These are phyloP conservation scores for Drosophila meridiana DNA, from an alignment of 2,888 invertebrate genomes.

Conservation along the genomic window DNA sequence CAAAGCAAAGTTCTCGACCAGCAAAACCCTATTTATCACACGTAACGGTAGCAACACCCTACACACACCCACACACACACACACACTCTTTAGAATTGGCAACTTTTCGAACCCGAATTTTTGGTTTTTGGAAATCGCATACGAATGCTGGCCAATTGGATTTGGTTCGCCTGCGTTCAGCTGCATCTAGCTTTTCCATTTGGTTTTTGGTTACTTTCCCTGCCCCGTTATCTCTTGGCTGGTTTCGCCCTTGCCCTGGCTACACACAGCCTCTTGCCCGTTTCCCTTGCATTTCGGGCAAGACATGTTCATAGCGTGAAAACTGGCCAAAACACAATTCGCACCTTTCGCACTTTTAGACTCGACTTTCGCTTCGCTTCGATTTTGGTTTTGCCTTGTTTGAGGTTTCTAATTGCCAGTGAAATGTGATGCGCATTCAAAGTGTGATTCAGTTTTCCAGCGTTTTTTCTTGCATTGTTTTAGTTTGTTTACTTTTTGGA, in stretches of 20 bases:
- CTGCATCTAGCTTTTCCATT: slow-evolving; percentile 11
- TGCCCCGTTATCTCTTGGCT: background rate
- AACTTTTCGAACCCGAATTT: slow-evolving; percentile 48
- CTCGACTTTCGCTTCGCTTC: slow-evolving; percentile 31
- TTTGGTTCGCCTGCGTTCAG: slow-evolving; percentile 61
- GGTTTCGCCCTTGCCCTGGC: no score
- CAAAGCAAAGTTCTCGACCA: slow-evolving; percentile 50
- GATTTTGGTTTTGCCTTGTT: slow-evolving; percentile 6
- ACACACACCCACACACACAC: background rate
- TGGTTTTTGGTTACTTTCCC: slow-evolving; percentile 23
- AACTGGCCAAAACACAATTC: slow-evolving; percentile 53
- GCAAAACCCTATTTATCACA: slow-evolving; percentile 77
- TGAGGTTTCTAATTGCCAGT: slow-evolving; percentile 12
- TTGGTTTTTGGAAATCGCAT: slow-evolving; percentile 71
- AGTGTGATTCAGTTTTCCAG: background rate
- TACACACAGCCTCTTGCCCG: background rate
- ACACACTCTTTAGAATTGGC: slow-evolving; percentile 12
- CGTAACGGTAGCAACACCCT: slow-evolving; percentile 27
- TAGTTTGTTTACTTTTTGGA: background rate
- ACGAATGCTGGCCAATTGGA: slow-evolving; percentile 76
- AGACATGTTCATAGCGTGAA: slow-evolving; percentile 43
- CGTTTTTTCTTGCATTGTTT: background rate
- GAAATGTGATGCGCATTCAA: slow-evolving; percentile 26
- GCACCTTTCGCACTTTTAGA: slow-evolving; percentile 48
- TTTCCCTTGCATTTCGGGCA: background rate